Evolutionary conservation across 2,113 vertebrate species (phyloP), one percentile per base, ranked within the genome.

Genomic region (Oryzias curvinotus): DNA sequence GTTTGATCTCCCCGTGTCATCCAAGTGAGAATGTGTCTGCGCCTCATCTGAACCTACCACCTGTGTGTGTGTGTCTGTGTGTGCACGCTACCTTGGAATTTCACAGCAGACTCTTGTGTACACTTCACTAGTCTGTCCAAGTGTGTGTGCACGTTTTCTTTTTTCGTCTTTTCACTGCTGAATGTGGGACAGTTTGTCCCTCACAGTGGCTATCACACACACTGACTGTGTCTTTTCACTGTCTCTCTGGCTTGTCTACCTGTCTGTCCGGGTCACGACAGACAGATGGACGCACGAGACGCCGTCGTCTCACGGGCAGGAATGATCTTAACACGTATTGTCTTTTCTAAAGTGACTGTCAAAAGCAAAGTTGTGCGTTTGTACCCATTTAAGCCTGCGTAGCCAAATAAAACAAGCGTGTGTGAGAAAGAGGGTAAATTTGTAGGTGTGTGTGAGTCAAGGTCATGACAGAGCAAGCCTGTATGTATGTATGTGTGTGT

Each of bases 261-360:
- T 78, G 85, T 80, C 81, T 84, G 55, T 77, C 71, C 55, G 67
- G 65, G 25, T 19, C 49, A 52, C 62, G 81, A 71, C 75, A 56
- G 74, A 65, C 52, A 16, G 71, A 76, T 76, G 64, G 71, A 74
- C 82, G 62, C 77, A 73, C 74, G 53, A 62, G 72, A 59, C 76
- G 52, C 67, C 80, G 76, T 77, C 80, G 80, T 75, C 76, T 81
- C 87, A 86, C 85, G 76, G 81, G 72, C 87, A 82, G 83, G 85
- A 85, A 82, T 84, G 85, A 82, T 77, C 71, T 87, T 50, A 80
- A 77, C 82, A 85, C 69, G 64, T 88, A 85, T 85, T 85, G 85
- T 92, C 85, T 91, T 91, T 91, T 92, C 81, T 90, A 90, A 89
- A 87, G 82, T 89, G 80, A 88, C 84, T 75, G 86, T 88, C 69